Percentiles rank a stretch among this genome's conserved stretches.
Conservation (phyloP, 1,140 invertebrate genomes). For the Lysiphlebus fabarum region DNA sequence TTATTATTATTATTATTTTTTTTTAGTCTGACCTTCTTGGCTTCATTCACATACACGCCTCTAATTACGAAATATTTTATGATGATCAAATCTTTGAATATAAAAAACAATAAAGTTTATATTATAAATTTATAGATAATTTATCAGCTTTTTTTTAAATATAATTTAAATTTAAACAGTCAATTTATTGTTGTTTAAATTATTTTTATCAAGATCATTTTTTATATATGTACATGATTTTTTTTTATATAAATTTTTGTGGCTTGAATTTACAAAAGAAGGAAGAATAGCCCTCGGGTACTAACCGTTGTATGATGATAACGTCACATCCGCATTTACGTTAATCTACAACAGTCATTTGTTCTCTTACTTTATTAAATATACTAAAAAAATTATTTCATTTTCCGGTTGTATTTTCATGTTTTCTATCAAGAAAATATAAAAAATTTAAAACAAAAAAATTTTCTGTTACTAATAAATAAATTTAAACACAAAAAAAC, state of each 20-base stretch:
- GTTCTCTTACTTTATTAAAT: slow-evolving; percentile 6
- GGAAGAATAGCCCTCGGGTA: too few species aligned
- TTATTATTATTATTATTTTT: too few species aligned
- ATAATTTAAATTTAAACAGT: too few species aligned
- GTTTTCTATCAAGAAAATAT: neutral
- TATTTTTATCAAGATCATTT: too few species aligned
- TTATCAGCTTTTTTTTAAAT: too few species aligned
- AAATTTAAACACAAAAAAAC: neutral
- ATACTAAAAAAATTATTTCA: neutral
- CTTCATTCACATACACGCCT: slow-evolving; percentile 1
- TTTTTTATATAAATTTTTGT: too few species aligned
- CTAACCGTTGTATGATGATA: slow-evolving; percentile 4
- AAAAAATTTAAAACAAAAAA: too few species aligned
- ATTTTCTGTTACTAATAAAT: neutral
- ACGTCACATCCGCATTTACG: slow-evolving; percentile 54
- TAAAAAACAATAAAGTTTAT: too few species aligned
- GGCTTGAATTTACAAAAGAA: too few species aligned
- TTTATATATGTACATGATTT: too few species aligned
- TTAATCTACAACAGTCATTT: slow-evolving; percentile 38
- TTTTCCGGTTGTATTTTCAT: slow-evolving; percentile 3
- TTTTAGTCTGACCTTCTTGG: slow-evolving; percentile 11
- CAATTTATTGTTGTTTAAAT: too few species aligned
- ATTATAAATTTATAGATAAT: too few species aligned
- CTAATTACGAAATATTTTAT: slow-evolving; percentile 14
- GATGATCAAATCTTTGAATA: neutral